phyloP scores from a whole-genome alignment of 1,140 invertebrate species.

The Euura lappo region DNA sequence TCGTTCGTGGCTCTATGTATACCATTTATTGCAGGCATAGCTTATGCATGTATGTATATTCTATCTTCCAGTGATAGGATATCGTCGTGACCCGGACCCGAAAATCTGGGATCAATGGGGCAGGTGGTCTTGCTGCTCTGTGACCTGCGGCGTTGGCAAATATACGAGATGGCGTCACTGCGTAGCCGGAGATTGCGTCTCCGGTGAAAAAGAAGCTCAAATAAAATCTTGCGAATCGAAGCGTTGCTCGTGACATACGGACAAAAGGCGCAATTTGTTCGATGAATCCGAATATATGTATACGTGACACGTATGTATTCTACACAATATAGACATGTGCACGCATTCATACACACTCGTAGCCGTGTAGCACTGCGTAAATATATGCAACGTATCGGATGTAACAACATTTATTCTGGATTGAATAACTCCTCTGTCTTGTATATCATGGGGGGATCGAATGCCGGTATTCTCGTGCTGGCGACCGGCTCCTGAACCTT shows the following conservation, averaged over 20 bases:
- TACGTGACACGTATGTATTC: too few species aligned
- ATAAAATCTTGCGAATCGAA: slow-evolving; percentile 49
- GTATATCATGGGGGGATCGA: slow-evolving; percentile 37
- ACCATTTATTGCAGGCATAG: too few species aligned
- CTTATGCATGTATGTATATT: too few species aligned
- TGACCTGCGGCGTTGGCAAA: slow-evolving; percentile 50
- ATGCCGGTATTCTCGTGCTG: slow-evolving; percentile 18
- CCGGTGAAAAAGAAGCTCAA: slow-evolving; percentile 54
- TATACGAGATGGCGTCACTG: slow-evolving; percentile 54
- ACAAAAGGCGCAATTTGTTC: not conserved
- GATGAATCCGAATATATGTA: too few species aligned
- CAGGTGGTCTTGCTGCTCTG: slow-evolving; percentile 53
- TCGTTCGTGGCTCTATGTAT: too few species aligned
- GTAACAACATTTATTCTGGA: slow-evolving; percentile 22
- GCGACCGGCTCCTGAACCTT: slow-evolving; percentile 32
- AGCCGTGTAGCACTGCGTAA: too few species aligned
- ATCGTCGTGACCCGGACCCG: slow-evolving; percentile 10
- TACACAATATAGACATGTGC: too few species aligned
- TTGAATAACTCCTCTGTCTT: slow-evolving; percentile 38
- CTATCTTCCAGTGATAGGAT: not conserved
- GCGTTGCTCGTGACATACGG: slow-evolving; percentile 30
- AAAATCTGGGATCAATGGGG: slow-evolving; percentile 53
- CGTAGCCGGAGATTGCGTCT: slow-evolving; percentile 42
- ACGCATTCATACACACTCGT: too few species aligned
- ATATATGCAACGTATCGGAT: too few species aligned